Evolutionary conservation across 2,797 vertebrate species (phyloP).

Genomic region (Phylloscopus collybita): DNA sequence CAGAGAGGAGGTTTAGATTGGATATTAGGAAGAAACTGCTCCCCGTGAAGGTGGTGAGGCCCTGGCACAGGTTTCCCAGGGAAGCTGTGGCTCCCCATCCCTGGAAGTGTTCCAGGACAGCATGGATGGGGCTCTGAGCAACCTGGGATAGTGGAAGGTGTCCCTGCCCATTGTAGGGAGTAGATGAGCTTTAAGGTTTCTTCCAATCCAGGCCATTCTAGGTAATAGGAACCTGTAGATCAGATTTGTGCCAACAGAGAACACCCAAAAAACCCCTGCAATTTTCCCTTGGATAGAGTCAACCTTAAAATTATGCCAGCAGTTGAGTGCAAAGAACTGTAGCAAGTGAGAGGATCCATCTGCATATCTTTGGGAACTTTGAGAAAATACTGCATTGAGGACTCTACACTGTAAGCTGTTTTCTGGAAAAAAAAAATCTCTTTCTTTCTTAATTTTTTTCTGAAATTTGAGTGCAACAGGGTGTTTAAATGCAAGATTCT

Average conservation of each 20-base stretch:
- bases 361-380: background rate
- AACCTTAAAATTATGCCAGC: background rate
- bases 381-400: background rate
- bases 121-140: background rate
- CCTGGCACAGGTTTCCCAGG: background rate
- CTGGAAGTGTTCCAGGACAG: fast-evolving
- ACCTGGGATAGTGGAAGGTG: fast-evolving
- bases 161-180: background rate
- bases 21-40: fast-evolving
- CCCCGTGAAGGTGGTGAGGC: background rate
- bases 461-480: background rate
- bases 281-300: background rate
- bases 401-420: background rate
- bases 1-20: fast-evolving
- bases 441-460: background rate
- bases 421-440: background rate
- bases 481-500: background rate
- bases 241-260: background rate
- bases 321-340: background rate
- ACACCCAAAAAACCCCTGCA: background rate
- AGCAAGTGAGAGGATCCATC: background rate
- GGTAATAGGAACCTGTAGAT: background rate
- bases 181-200: background rate
- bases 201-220: background rate
- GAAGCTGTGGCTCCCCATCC: background rate